Evolutionary conservation across 2,888 invertebrate genomes (phyloP), one percentile per base, ranked within the genome.

Genomic region (Bombylius discolor): DNA sequence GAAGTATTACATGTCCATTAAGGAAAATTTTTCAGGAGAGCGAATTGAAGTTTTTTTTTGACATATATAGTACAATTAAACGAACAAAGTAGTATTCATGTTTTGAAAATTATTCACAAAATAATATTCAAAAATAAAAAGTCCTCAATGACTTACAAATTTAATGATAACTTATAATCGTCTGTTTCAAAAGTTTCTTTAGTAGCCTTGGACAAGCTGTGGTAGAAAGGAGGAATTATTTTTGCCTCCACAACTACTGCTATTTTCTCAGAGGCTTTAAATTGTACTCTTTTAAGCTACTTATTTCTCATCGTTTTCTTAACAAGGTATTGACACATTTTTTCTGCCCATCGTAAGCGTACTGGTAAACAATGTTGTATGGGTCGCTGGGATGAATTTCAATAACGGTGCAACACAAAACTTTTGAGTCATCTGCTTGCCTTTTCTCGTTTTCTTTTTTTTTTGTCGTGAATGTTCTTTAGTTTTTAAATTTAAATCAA

Each of bases 101-200:
- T n/a, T n/a, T n/a, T n/a, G n/a, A n/a, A n/a, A n/a, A n/a, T n/a
- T n/a, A n/a, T n/a, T n/a, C n/a, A 23, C 23, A 23, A 23, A 23
- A 23, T 23, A 23, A 23, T 23, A 23, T 3, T 23, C 23, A 3
- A 23, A 23, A 23, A 23, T 23, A 23, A 23, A 23, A 1, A 23
- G 23, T 23, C 23, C 3, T 23, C 23, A 23, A 3, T 23, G 23
- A 23, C 23, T 23, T 23, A 23, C 23, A 23, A 23, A 23, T 2
- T 23, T 23, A 23, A 23, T 23, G 23, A 23, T 23, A 23, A 3
- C 23, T 23, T n/a, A n/a, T n/a, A 23, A 23, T 23, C 23, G 2
- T 23, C 23, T 23, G 23, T 23, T 23, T 64, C 8, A 68, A 65
- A 36, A 9, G 6, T 9, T 36, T 36, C 9, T 36, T 36, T 1